Percentiles rank a stretch among this genome's conserved stretches.
Conservation (phyloP, 2,113 vertebrate species). For the Nycticryphes semicollaris region DNA sequence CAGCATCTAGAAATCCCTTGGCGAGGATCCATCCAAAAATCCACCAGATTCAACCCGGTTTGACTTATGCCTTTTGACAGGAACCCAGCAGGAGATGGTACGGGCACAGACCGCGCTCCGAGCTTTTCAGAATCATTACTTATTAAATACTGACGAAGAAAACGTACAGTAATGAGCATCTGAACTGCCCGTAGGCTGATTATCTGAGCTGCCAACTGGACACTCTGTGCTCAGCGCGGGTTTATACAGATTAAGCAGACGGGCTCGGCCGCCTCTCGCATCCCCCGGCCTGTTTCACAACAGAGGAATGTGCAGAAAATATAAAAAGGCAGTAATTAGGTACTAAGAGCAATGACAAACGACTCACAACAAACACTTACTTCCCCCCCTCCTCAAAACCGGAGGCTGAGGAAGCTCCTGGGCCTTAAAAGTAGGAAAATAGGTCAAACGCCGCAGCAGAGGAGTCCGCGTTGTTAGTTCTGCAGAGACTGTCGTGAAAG, state of each 20-base stretch:
- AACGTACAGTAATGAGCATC: neutral
- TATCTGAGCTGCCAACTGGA: conserved; percentile 22
- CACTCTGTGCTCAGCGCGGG: neutral
- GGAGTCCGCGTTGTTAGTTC: neutral
- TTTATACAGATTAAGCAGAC: conserved; percentile 2
- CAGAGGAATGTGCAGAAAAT: neutral
- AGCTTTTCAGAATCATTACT: conserved; percentile 52
- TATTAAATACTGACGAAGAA: conserved; percentile 22
- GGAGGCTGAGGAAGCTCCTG: neutral
- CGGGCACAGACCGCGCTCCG: conserved; percentile 20
- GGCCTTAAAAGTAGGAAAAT: neutral
- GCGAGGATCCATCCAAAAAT: conserved; percentile 44
- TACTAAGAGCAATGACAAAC: neutral
- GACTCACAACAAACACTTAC: neutral
- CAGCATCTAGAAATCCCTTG: neutral
- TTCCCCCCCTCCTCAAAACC: neutral
- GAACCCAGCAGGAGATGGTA: conserved; percentile 22
- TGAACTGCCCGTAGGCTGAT: conserved; percentile 32
- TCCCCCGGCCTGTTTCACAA: neutral
- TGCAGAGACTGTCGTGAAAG: neutral
- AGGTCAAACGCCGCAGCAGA: neutral
- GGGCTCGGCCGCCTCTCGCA: neutral
- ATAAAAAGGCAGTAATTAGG: neutral
- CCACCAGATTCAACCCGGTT: neutral
- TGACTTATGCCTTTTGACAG: conserved; percentile 38